Base-by-base conservation (phyloP, 2,888 invertebrate genomes). In the Iselma pallidipennis region DNA sequence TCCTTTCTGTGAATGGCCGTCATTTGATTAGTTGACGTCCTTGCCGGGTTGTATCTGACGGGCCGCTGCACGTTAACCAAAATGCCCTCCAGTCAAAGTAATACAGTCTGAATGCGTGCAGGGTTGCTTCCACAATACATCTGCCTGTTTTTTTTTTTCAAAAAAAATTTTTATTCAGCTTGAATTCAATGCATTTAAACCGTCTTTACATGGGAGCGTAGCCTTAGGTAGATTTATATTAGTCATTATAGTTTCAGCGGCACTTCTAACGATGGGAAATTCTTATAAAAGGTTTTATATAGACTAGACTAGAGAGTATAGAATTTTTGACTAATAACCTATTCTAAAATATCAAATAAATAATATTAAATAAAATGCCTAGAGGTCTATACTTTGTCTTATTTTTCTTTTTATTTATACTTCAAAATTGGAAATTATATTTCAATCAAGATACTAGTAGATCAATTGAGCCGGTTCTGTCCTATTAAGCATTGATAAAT, bases 161-260 rank as follows among this genome's bases (percentile, higher is more conserved):
- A n/a, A n/a, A n/a, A n/a, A n/a, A n/a, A n/a, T 5, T 12, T 5
- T 37, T 37, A 14, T 19, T 19, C 16, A 7, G 7, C 55, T 61
- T 57, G 51, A 14, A 19, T 58, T 57, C 54, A 50, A 55, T 62
- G 54, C 50, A 45, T 55, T 51, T 49, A 54, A n/a, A 57, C 49
- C 45, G 42, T 61, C 51, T 58, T 60, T 57, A 61, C 63, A 53
- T 59, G 55, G 29, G 53, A 51, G 55, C 59, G 55, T 33, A 26
- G 63, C 63, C 59, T 19, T 14, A 49, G 63, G 63, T 56, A 56
- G 58, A 63, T 63, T 63, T 63, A 63, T 61, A 59, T 63, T 63
- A 59, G 59, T 59, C 62, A 59, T 55, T 63, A 59, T 63, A 63
- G 56, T 63, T 63, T 63, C 52, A 51, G 37, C 55, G 52, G 45